These are phyloP conservation scores for Limosa lapponica DNA, from an alignment of 2,797 vertebrate species.

Conservation along the genomic window DNA sequence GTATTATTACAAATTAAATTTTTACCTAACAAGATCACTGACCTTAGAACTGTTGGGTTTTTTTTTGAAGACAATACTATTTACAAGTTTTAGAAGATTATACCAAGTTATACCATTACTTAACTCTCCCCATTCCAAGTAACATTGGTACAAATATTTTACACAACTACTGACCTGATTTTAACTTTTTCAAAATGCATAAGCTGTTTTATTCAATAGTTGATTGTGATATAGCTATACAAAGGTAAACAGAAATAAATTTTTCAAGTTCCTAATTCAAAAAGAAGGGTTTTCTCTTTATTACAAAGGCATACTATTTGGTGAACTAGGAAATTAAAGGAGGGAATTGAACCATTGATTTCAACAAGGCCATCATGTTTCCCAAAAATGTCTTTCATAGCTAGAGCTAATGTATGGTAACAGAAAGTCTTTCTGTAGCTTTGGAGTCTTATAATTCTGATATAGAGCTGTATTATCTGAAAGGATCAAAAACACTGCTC, in stretches of 20 bases:
- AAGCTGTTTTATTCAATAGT: background rate
- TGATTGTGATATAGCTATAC: background rate
- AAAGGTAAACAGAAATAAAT: background rate
- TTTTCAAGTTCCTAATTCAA: background rate
- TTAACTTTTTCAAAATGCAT: background rate
- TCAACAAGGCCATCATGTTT: background rate
- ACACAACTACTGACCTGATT: background rate
- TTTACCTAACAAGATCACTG: background rate
- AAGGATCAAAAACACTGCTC: background rate
- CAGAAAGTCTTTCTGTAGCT: background rate
- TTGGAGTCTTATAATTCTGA: background rate
- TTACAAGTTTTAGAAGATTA: background rate
- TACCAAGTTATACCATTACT: background rate
- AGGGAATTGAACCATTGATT: background rate
- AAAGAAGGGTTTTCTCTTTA: rapidly evolving
- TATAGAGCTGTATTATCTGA: background rate
- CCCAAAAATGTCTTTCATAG: background rate
- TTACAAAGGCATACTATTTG: background rate
- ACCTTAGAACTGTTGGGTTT: background rate
- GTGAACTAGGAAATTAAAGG: background rate
- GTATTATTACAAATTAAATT: background rate
- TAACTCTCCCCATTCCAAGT: background rate
- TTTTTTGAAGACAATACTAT: background rate
- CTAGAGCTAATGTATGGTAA: background rate
- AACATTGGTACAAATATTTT: background rate